phyloP scores from a whole-genome alignment of 2,888 invertebrate species.

The Pammene aurita region DNA sequence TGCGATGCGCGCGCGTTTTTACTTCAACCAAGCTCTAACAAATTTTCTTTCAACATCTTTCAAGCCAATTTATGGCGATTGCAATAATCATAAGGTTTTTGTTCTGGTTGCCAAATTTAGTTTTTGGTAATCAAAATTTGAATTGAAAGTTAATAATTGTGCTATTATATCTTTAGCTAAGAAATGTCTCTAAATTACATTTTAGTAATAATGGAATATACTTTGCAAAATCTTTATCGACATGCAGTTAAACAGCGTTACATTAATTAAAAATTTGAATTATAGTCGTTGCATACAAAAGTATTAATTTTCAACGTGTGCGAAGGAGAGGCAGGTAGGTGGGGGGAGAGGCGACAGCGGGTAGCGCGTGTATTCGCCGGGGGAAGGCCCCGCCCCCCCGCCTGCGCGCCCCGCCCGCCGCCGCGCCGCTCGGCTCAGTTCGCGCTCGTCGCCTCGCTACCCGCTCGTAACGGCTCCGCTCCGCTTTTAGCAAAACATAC shows the following conservation, averaged over 20 bases:
- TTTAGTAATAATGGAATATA: conserved; percentile 2
- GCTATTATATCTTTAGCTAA: background rate
- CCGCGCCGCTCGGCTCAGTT: conserved; percentile 47
- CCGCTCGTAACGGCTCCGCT: conserved; percentile 35
- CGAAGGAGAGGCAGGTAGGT: conserved; percentile 52
- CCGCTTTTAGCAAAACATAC: conserved; percentile 12
- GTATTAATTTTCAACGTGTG: conserved; percentile 44
- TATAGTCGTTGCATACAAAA: conserved; percentile 32
- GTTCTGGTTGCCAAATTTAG: conserved; percentile 2
- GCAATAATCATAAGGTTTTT: background rate
- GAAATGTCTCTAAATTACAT: conserved; percentile 3
- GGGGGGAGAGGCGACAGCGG: conserved; percentile 70
- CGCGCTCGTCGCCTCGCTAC: conserved; percentile 47
- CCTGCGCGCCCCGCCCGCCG: conserved; percentile 55
- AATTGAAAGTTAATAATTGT: background rate
- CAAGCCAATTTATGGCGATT: conserved; percentile 11
- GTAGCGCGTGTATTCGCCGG: conserved; percentile 66
- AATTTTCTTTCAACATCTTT: conserved; percentile 33
- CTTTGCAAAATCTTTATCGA: conserved; percentile 1
- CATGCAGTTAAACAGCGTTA: conserved; percentile 25
- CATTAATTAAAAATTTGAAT: conserved; percentile 33
- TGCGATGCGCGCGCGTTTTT: conserved; percentile 65
- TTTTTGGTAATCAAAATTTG: background rate
- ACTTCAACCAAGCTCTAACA: conserved; percentile 43
- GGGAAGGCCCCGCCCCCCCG: conserved; percentile 56